These are phyloP conservation scores for Eucidaris tribuloides DNA, from an alignment of 35 echinoderm and acorn worm species.

Conservation along the genomic window DNA sequence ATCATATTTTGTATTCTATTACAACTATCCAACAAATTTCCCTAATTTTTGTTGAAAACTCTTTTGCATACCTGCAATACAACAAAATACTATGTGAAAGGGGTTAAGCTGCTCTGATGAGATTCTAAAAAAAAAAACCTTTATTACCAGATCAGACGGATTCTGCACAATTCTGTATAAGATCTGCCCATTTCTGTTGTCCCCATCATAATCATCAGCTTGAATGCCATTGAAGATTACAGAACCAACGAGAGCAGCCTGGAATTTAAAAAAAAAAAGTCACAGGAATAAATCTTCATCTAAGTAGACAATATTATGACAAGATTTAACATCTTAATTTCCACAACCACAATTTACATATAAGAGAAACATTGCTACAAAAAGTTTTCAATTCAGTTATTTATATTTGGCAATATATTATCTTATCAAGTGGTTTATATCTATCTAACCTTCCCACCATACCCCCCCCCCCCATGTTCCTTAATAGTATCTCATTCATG, in stretches of 20 bases:
- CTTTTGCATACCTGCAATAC: neutral
- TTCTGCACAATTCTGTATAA: slow-evolving; percentile 19
- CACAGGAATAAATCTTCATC: too few relatives aligned
- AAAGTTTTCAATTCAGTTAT: too few relatives aligned
- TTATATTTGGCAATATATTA: too few relatives aligned
- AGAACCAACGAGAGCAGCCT: neutral
- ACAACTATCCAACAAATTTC: neutral
- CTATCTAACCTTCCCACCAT: too few relatives aligned
- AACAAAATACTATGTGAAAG: neutral
- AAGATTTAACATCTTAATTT: too few relatives aligned
- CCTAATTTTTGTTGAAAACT: neutral
- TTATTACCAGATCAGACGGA: slow-evolving; percentile 45
- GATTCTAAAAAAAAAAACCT: neutral
- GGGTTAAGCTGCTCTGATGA: neutral
- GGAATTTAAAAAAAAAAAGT: too few relatives aligned
- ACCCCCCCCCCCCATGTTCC: too few relatives aligned
- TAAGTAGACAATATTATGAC: too few relatives aligned
- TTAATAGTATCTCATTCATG: too few relatives aligned
- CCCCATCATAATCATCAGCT: slow-evolving; percentile 43
- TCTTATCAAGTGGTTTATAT: too few relatives aligned
- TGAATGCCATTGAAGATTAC: slow-evolving; percentile 15
- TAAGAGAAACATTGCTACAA: too few relatives aligned
- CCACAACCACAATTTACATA: too few relatives aligned
- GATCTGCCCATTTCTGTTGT: slow-evolving; percentile 39
- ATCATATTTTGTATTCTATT: neutral